Evolutionary conservation across 2,888 invertebrate species (phyloP), one percentile per base, ranked within the genome.

Genomic region (Eristalinus aeneus): DNA sequence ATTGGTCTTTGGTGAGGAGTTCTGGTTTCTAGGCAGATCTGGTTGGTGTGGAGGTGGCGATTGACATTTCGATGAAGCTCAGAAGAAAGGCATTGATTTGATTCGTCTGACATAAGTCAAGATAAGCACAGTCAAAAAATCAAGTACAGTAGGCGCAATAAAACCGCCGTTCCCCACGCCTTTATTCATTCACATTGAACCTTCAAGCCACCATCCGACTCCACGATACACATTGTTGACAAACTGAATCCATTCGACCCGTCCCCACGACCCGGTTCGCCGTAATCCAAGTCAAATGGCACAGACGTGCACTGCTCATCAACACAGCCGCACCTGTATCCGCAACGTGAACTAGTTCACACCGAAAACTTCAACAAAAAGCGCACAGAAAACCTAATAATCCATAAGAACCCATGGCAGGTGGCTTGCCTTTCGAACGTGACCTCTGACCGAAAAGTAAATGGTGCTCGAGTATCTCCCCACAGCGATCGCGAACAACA

Each of bases 381-480:
- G 2, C 27, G 16, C 12, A n/a, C n/a, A 39, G 16, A 16, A 4
- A 16, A 46, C 1, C 46, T 16, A 46, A 46, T 46, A 46, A 46
- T 46, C 46, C 46, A 46, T 46, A 8, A n/a, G 12, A 16, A 23
- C 11, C 54, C 34, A 69, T 36, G 46, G 36, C 76, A 76, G 81
- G 61, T 76, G 81, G 76, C 69, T 16, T 76, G 76, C 71, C 71
- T 32, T 64, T 46, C 64, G 56, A 80, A 74, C 67, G 60, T 72
- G 76, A 72, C 60, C 67, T 53, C 46, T 68, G 60, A 68, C 71
- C n/a, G 46, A 71, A 63, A 67, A 67, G 36, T 60, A 61, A 73
- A 61, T 39, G 20, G 6, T 39, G 9, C 11, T 4, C n/a, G 6
- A 8, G 20, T 65, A 54, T 72, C 71, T 61, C 34, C 31, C 22